Evolutionary conservation across 2,888 invertebrate species (phyloP).

Genomic region (Nomada ruficornis): DNA sequence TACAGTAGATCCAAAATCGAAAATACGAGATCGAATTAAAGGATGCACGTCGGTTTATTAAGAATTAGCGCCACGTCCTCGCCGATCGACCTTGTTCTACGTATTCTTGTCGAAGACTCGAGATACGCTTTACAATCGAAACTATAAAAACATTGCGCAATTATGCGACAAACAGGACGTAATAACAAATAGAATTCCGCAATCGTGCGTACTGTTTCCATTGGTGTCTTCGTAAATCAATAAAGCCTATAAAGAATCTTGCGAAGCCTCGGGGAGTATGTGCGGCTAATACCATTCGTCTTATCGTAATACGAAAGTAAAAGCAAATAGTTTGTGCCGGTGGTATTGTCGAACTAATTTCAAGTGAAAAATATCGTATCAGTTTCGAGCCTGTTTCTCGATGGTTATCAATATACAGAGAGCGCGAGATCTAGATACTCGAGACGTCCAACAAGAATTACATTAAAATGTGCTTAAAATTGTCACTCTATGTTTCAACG

Average conservation of each 20-base stretch:
- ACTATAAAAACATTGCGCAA: slow-evolving; percentile 56
- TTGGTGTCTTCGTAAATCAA: slow-evolving; percentile 1
- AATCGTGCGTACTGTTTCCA: slow-evolving; percentile 3
- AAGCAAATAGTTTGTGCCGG: background rate
- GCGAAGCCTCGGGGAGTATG: no score
- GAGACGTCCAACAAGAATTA: background rate
- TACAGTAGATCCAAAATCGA: background rate
- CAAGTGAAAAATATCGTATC: slow-evolving; percentile 19
- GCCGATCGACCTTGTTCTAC: slow-evolving; percentile 82
- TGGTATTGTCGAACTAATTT: slow-evolving; percentile 2
- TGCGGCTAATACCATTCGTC: background rate
- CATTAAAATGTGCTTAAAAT: background rate
- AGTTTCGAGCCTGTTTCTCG: background rate
- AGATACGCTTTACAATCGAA: slow-evolving; percentile 51
- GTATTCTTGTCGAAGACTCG: slow-evolving; percentile 81
- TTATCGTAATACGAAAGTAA: slow-evolving; percentile 9
- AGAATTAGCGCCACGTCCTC: slow-evolving; percentile 87
- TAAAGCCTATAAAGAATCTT: background rate
- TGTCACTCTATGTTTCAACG: background rate
- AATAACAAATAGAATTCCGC: slow-evolving; percentile 39
- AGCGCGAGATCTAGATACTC: background rate
- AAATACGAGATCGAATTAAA: slow-evolving; percentile 84
- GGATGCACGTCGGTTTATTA: slow-evolving; percentile 95
- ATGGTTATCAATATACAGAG: background rate
- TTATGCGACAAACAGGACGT: slow-evolving; percentile 45